phyloP scores from a whole-genome alignment of 2,888 invertebrate species.

The Cerastoderma edule region DNA sequence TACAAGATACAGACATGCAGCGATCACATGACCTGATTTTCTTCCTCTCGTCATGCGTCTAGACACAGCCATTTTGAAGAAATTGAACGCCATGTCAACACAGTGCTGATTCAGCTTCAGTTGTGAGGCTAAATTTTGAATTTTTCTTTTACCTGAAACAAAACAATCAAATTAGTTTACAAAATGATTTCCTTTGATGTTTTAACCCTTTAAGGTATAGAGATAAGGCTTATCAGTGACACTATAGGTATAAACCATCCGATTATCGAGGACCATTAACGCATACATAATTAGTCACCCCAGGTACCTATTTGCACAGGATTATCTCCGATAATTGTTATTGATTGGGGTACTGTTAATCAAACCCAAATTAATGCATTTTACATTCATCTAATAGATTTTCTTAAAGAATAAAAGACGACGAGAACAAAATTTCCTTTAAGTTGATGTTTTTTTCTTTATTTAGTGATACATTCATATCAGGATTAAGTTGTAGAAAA shows the following conservation, averaged over 20 bases:
- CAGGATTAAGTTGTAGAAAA: too few relatives aligned
- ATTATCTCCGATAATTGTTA: too few relatives aligned
- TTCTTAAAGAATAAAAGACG: too few relatives aligned
- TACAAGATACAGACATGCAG: constrained; percentile 98
- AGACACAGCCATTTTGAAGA: constrained; percentile 84
- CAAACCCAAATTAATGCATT: too few relatives aligned
- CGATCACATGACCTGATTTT: constrained; percentile 94
- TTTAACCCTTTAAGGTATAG: background rate
- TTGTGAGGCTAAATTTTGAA: constrained; percentile 93
- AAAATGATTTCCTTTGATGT: too few relatives aligned
- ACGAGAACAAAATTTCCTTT: too few relatives aligned
- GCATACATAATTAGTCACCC: background rate
- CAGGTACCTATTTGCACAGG: background rate
- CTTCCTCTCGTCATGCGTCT: constrained; percentile 91
- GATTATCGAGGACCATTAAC: background rate
- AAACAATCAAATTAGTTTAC: too few relatives aligned
- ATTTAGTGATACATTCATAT: too few relatives aligned
- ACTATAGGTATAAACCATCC: background rate
- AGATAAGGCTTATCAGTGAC: background rate
- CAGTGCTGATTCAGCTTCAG: constrained; percentile 94
- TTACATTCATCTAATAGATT: too few relatives aligned
- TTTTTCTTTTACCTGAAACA: constrained; percentile 88
- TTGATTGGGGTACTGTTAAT: too few relatives aligned
- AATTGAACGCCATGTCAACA: constrained; percentile 92
- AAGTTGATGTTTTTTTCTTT: too few relatives aligned